Percentiles rank a stretch among this genome's conserved stretches.
phyloP scores from a whole-genome alignment of 2,888 invertebrate genomes.

The Operophtera brumata region DNA sequence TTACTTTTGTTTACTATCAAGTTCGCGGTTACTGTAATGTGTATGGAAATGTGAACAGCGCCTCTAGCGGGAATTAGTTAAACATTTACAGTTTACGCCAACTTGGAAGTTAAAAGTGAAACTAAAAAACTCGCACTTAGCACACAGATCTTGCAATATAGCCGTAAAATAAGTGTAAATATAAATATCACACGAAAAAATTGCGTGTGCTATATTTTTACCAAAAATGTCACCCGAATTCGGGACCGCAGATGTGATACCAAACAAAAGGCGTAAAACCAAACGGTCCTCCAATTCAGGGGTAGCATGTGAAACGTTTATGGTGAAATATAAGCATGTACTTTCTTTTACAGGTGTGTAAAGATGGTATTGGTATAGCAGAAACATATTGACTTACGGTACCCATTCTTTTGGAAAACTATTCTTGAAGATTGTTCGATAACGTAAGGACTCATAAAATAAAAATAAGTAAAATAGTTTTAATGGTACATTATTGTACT shows the following conservation, averaged over 20 bases:
- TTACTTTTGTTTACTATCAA: too few relatives aligned
- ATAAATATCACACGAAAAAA: too few relatives aligned
- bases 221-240: conserved; percentile 20
- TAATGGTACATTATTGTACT: too few relatives aligned
- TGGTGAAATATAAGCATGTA: conserved; percentile 29
- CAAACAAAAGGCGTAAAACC: conserved; percentile 46
- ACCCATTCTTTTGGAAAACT: conserved; percentile 2
- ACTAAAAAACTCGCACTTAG: too few relatives aligned
- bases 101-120: background rate
- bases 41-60: too few relatives aligned
- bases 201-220: conserved; percentile 4
- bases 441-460: background rate
- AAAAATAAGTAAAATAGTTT: too few relatives aligned
- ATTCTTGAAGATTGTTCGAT: conserved; percentile 1
- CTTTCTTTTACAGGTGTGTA: conserved; percentile 30
- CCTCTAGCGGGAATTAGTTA: too few relatives aligned
- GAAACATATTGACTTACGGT: conserved; percentile 22
- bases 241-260: conserved; percentile 38
- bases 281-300: conserved; percentile 35
- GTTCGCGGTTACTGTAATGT: too few relatives aligned
- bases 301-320: conserved; percentile 44
- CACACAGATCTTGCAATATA: background rate
- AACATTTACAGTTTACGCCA: too few relatives aligned
- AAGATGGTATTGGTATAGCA: conserved; percentile 18
- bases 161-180: background rate